Conservation (phyloP, 2,888 invertebrate genomes). For the Ophioninae sp. region DNA sequence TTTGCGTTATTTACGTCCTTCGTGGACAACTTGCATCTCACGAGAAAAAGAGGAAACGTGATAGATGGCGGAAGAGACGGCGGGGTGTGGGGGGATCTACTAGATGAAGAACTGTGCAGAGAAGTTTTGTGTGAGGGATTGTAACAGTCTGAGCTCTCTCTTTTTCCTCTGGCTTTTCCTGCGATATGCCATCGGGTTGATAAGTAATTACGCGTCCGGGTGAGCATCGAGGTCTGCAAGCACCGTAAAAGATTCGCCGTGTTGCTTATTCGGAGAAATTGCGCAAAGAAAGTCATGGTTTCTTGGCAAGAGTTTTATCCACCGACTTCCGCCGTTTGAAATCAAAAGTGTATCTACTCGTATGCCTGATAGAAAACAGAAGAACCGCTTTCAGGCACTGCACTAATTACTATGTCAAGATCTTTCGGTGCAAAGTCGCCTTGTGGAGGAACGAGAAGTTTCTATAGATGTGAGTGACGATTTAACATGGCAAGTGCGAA, state of each 20-base stretch:
- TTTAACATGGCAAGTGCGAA: no score
- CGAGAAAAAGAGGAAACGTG: conserved; percentile 7
- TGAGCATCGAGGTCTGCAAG: conserved; percentile 54
- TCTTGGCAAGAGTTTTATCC: conserved; percentile 36
- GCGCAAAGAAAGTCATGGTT: conserved; percentile 35
- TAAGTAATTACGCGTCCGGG: conserved; percentile 66
- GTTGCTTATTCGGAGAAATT: conserved; percentile 23
- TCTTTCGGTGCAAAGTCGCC: background rate
- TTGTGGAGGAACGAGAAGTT: no score
- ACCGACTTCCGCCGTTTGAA: conserved; percentile 21
- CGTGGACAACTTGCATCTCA: conserved; percentile 47
- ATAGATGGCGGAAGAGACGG: conserved; percentile 8
- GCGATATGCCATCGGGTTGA: conserved; percentile 63
- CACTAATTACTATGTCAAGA: conserved; percentile 20
- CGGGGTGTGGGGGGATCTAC: background rate
- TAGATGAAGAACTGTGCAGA: conserved; percentile 39
- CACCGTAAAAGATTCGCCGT: conserved; percentile 57
- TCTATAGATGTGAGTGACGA: no score
- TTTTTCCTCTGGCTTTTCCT: conserved; percentile 15
- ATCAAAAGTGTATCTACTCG: conserved; percentile 29
- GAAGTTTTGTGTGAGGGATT: conserved; percentile 42
- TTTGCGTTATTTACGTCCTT: conserved; percentile 55
- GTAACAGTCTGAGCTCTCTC: conserved; percentile 52
- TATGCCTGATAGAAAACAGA: conserved; percentile 28
- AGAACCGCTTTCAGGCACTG: conserved; percentile 11